phyloP scores from a whole-genome alignment of 2,113 vertebrate genomes.

The Sisor rabdophorus region DNA sequence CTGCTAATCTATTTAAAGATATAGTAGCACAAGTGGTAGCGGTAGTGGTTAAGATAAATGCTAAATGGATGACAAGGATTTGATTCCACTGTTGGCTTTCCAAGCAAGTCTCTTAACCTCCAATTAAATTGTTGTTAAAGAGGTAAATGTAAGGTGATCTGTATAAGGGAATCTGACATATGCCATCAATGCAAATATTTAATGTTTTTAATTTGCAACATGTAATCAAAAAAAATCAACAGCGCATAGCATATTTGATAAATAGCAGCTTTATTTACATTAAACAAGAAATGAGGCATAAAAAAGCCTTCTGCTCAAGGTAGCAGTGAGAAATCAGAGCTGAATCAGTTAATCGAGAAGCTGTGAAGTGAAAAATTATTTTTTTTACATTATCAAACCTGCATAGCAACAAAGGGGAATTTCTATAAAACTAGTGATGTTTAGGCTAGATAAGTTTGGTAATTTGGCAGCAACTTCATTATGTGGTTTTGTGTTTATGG shows the following conservation, averaged over 20 bases:
- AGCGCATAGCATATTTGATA: background rate
- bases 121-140: no score
- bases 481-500: constrained; percentile 61
- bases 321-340: background rate
- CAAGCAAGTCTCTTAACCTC: no score
- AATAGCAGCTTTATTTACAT: constrained; percentile 20
- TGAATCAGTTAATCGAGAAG: background rate
- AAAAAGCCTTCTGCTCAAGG: constrained; percentile 16
- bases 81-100: no score
- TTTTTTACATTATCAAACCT: background rate
- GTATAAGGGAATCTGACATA: no score
- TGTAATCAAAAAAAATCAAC: background rate
- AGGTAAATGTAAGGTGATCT: no score
- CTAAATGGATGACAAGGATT: no score
- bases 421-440: background rate
- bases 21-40: no score
- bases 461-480: constrained; percentile 51
- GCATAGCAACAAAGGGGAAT: background rate
- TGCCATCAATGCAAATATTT: no score
- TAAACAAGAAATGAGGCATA: constrained; percentile 29
- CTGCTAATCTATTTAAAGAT: no score
- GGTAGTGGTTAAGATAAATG: no score
- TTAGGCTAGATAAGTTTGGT: constrained; percentile 21
- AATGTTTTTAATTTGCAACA: background rate
- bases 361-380: background rate